Conservation (phyloP, 2,797 vertebrate species). For the Dallia pectoralis region DNA sequence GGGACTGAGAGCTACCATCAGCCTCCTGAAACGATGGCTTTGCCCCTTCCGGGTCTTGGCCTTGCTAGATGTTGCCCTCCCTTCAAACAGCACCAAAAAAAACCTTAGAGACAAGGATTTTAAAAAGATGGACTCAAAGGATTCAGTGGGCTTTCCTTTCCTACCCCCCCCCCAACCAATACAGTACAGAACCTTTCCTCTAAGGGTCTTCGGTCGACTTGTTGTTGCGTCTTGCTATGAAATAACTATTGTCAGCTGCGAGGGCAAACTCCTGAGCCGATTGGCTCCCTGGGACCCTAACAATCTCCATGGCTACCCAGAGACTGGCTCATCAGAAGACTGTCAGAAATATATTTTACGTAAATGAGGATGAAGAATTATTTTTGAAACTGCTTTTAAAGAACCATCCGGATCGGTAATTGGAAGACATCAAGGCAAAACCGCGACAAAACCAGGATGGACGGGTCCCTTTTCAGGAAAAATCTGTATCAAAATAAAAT, state of each 20-base stretch:
- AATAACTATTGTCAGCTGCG: conserved; percentile 41
- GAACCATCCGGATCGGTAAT: conserved; percentile 67
- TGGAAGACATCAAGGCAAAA: conserved; percentile 75
- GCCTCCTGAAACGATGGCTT: conserved; percentile 63
- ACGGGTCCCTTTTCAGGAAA: conserved; percentile 47
- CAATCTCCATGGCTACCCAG: conserved; percentile 48
- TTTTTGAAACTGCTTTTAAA: conserved; percentile 45
- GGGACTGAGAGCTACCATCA: conserved; percentile 65
- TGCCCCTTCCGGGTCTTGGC: conserved; percentile 63
- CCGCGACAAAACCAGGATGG: conserved; percentile 68
- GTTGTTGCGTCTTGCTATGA: conserved; percentile 44
- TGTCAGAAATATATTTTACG: conserved; percentile 67
- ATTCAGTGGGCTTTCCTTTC: conserved; percentile 43
- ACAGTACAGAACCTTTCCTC: conserved; percentile 7
- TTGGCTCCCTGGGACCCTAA: conserved; percentile 55
- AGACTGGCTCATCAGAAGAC: conserved; percentile 61
- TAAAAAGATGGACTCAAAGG: conserved; percentile 45
- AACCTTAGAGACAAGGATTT: conserved; percentile 50
- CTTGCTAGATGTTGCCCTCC: conserved; percentile 60
- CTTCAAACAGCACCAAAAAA: conserved; percentile 60
- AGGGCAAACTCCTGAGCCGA: conserved; percentile 44
- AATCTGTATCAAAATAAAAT: conserved; percentile 58
- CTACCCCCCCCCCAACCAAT: conserved; percentile 26
- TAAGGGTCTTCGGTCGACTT: conserved; percentile 32
- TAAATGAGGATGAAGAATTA: conserved; percentile 73